These are phyloP conservation scores for Phalacrocorax carbo DNA, from an alignment of 2,113 vertebrate species.

Conservation along the genomic window DNA sequence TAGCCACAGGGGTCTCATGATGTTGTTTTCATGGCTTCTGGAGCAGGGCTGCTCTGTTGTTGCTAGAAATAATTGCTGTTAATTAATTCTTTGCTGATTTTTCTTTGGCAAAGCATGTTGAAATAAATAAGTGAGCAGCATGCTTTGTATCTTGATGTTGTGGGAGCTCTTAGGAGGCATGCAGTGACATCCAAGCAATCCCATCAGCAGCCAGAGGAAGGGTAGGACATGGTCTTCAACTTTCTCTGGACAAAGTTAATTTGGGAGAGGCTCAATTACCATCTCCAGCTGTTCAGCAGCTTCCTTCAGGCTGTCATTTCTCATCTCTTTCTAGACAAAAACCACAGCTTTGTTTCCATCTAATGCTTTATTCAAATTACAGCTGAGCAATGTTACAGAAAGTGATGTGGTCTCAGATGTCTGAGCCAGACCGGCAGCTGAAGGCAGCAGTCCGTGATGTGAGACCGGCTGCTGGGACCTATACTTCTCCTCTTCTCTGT, in stretches of 20 bases:
- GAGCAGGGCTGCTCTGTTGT: slow-evolving; percentile 37
- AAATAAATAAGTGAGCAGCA: slow-evolving; percentile 2
- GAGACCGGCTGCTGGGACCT: neutral
- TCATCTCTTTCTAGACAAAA: slow-evolving; percentile 23
- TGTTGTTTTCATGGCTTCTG: slow-evolving; percentile 51
- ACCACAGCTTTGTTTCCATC: neutral
- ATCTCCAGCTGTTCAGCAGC: neutral
- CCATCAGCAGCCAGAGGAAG: neutral
- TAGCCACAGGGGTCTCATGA: slow-evolving; percentile 29
- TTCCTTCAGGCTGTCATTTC: neutral
- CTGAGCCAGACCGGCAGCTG: neutral
- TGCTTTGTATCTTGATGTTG: neutral
- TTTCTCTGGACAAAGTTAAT: neutral
- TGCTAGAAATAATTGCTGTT: slow-evolving; percentile 55
- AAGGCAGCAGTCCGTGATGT: neutral
- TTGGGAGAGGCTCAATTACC: neutral
- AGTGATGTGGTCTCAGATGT: neutral
- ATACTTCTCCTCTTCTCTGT: neutral
- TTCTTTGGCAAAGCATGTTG: slow-evolving; percentile 31
- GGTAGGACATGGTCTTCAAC: neutral
- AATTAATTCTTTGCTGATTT: slow-evolving; percentile 70
- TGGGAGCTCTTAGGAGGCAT: neutral
- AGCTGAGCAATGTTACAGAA: neutral
- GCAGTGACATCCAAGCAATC: neutral
- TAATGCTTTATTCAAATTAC: slow-evolving; percentile 6